Evolutionary conservation across 1,140 invertebrate genomes (phyloP).

Genomic region (Dreissena polymorpha): DNA sequence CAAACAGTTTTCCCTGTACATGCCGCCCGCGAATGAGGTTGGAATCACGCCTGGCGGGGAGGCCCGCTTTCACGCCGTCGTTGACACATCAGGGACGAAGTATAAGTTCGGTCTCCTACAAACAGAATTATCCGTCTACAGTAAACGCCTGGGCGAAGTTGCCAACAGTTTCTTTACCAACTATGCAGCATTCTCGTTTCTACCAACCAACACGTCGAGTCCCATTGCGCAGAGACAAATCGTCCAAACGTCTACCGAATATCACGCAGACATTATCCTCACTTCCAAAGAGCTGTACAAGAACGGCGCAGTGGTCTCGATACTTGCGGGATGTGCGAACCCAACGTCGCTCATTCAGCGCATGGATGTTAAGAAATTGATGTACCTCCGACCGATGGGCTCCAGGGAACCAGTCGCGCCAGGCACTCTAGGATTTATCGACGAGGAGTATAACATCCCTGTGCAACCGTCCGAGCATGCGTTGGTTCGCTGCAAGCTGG

Average conservation of each 20-base stretch:
- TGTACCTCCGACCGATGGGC: neutral
- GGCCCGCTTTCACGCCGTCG: conserved; percentile 26
- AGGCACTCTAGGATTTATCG: neutral
- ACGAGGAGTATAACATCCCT: neutral
- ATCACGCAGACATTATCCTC: conserved; percentile 7
- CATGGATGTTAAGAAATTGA: conserved; percentile 14
- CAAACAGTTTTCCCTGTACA: conserved; percentile 14
- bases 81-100: conserved; percentile 24
- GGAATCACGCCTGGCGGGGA: conserved; percentile 31
- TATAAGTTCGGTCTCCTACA: conserved; percentile 37
- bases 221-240: neutral
- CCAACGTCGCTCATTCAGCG: conserved; percentile 12
- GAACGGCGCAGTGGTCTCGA: conserved; percentile 8
- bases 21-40: conserved; percentile 24
- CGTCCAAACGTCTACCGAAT: neutral
- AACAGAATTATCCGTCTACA: conserved; percentile 6
- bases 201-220: neutral
- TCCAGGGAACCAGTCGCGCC: neutral
- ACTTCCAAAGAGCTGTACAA: conserved; percentile 10
- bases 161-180: neutral
- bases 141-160: neutral
- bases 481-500: neutral
- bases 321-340: conserved; percentile 16
- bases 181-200: conserved; percentile 25
- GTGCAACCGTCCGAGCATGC: conserved; percentile 1